These are phyloP conservation scores for Sebastes schlegelii DNA, from an alignment of 2,113 vertebrate genomes.

Conservation along the genomic window DNA sequence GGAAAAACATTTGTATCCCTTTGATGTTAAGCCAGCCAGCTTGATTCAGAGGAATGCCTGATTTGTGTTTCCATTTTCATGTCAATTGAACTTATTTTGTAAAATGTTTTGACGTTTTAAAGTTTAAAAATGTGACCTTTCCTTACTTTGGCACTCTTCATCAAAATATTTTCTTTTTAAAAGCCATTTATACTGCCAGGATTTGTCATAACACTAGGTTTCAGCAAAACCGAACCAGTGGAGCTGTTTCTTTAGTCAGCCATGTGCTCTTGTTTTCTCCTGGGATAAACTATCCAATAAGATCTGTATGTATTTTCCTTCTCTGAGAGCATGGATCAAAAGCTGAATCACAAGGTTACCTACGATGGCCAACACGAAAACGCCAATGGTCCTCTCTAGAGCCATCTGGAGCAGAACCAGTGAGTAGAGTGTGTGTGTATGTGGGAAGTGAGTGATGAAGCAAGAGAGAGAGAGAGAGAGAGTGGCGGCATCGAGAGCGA, in stretches of 20 bases:
- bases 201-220: not conserved
- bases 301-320: not conserved
- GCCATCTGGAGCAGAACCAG: too few relatives aligned
- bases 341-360: not conserved
- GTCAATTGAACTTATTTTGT: not conserved
- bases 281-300: not conserved
- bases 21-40: not conserved
- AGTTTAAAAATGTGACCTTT: not conserved
- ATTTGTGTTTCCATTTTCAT: not conserved
- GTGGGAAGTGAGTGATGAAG: too few relatives aligned
- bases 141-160: not conserved
- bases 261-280: not conserved
- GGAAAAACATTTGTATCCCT: not conserved
- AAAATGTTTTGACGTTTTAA: not conserved
- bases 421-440: too few relatives aligned
- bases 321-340: not conserved
- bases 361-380: too few relatives aligned
- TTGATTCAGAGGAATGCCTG: not conserved
- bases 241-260: not conserved
- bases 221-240: not conserved
- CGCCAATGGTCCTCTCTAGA: too few relatives aligned
- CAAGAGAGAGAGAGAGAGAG: too few relatives aligned
- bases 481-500: too few relatives aligned
- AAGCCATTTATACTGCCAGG: not conserved
- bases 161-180: not conserved